These are phyloP conservation scores for Urocolius indicus DNA, from an alignment of 2,113 vertebrate genomes.

Conservation along the genomic window DNA sequence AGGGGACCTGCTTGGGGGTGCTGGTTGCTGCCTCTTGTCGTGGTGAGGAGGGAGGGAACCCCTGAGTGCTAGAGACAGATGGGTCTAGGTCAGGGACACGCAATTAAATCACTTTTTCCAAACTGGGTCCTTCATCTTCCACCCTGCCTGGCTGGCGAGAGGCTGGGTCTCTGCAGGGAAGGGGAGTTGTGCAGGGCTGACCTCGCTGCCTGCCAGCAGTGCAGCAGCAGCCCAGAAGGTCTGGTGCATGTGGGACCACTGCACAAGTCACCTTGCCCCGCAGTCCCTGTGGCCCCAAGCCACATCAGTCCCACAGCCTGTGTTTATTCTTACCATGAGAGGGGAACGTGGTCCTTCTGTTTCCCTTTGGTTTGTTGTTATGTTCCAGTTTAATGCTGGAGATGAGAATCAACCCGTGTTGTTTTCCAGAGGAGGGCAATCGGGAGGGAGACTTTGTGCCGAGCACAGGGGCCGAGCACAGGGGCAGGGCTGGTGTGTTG, in stretches of 20 bases:
- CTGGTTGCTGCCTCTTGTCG: neutral
- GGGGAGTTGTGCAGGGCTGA: neutral
- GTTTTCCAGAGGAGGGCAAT: neutral
- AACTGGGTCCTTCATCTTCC: neutral
- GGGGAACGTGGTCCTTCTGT: neutral
- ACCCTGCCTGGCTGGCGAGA: neutral
- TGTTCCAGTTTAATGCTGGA: neutral
- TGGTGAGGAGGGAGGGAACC: neutral
- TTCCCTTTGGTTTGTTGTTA: neutral
- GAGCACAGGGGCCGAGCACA: fast-evolving
- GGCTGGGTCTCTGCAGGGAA: neutral
- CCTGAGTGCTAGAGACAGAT: neutral
- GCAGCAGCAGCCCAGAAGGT: neutral
- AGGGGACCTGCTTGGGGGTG: fast-evolving
- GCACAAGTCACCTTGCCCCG: neutral
- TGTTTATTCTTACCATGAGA: neutral
- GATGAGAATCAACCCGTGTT: neutral
- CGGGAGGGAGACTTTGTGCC: neutral
- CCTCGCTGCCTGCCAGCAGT: neutral
- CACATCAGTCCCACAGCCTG: neutral
- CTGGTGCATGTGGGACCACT: neutral
- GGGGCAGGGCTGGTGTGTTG: fast-evolving
- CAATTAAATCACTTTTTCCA: neutral
- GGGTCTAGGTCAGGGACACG: neutral
- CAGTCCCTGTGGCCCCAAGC: fast-evolving